Base-by-base conservation (phyloP, 2,113 vertebrate species). In the Anolis sagrei region DNA sequence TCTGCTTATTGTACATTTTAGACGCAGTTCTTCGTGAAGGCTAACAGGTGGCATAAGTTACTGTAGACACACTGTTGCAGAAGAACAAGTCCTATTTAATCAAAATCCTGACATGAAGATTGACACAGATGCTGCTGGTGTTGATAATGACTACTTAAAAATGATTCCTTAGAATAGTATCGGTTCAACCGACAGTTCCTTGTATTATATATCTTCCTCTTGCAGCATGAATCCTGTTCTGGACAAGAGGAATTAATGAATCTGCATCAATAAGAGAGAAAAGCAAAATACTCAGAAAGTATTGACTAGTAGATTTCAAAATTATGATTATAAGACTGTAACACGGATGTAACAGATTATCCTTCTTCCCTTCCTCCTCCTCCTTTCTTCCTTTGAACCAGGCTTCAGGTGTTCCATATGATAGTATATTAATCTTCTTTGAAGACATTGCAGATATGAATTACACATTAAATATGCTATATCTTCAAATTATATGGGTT, bases 41-140 rank as follows among this genome's bases (percentile, higher is more conserved):
- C 90, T 87, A 93, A 95, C 95, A 96, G 94, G 95, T 94, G 94
- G 89, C 86, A 70, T 88, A 44, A 89, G 86, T 91, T 64, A 83
- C 89, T 93, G 91, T 91, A 88, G 89, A n/a, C 87, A 85, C 36
- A 86, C 86, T 92, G 90, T 90, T n/a, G 2, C 88, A 62, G 79
- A 76, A 36, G 86, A 92, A 92, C 88, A 92, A 87, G 89, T 86
- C 84, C 87, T 25, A 6, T 86, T 88, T 91, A 92, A 89, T 87
- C 88, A 91, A 92, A 89, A 89, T 87, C 74, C 83, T 87, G 87
- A 69, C 90, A 77, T 76, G 79, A 77, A 91, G 87, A 93, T 91
- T 91, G 94, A 92, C 89, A 69, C 88, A 91, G 90, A 86, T 89
- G 88, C 54, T 58, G 54, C 16, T 58, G 54, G 2, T 58, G 54